Evolutionary conservation across 1,140 invertebrate genomes (phyloP).

Genomic region (Zaprionus ghesquierei): DNA sequence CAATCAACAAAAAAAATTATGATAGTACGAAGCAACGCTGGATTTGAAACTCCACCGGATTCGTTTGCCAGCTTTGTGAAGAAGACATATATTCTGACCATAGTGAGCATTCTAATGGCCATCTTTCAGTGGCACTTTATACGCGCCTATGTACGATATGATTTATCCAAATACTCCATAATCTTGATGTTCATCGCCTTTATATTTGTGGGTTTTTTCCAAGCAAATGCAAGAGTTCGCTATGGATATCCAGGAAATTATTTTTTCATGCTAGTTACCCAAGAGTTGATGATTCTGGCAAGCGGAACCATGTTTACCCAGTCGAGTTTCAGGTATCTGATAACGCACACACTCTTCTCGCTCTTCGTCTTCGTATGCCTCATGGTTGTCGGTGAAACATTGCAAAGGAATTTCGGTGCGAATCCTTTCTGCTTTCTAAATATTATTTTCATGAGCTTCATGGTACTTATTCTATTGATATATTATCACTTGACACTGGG

Average conservation of each 20-base stretch:
- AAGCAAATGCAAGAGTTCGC: not conserved
- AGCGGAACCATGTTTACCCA: not conserved
- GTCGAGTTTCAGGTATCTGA: not conserved
- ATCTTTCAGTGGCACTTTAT: slow-evolving; percentile 12
- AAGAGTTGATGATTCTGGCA: not conserved
- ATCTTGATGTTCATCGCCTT: not conserved
- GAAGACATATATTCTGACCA: slow-evolving; percentile 4
- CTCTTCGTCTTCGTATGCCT: not conserved
- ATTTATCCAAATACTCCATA: not conserved
- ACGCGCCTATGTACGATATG: not conserved
- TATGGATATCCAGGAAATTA: slow-evolving; percentile 7
- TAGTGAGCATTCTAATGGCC: not conserved
- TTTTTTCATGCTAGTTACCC: not conserved
- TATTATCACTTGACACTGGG: not conserved
- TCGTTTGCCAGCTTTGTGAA: not conserved
- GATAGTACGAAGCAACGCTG: not conserved
- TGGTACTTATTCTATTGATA: not conserved
- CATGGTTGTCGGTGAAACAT: not conserved
- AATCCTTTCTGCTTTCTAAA: not conserved
- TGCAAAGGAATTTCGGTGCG: not conserved
- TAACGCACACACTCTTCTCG: not conserved
- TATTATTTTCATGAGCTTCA: not conserved
- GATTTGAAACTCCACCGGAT: not conserved
- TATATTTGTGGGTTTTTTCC: not conserved
- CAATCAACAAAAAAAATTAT: not conserved